Base-by-base conservation (phyloP, 2,888 invertebrate genomes). In the Andrena flavipes region DNA sequence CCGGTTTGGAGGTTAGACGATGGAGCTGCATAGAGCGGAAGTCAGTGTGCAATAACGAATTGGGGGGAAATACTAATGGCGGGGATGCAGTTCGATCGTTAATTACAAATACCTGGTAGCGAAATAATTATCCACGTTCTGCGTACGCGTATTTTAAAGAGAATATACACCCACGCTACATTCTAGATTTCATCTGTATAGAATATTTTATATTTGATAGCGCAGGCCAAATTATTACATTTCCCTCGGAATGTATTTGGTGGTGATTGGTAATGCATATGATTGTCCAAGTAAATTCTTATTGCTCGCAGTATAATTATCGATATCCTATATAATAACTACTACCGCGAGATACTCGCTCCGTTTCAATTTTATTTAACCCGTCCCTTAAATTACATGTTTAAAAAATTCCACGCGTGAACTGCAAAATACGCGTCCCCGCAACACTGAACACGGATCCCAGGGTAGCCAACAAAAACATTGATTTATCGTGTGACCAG, bases 61-160 rank as follows among this genome's bases (percentile, higher is more conserved):
- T 33, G 10, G 16, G 26, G 20, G 33, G 56, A 76, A 60, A 48
- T 26, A 49, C 5, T 10, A 10, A 69, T 54, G 54, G 63, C 65
- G 70, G 54, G 16, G 78, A 48, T 69, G 63, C 26, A 26, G 49
- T 63, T 49, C 63, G 30, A 63, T 71, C 26, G 30, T 67, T 71
- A 60, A 51, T 48, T 68, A 64, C 48, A 30, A 29, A 64, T 59
- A 23, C 3, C n/a, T 30, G 49, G 1, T 49, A 33, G 5, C 16
- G 16, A 51, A 23, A n/a, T 8, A 8, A 23, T 23, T 20, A 20
- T 42, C n/a, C 6, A 29, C 56, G 48, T 42, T 51, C 10, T 20
- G 10, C 0, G 10, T 20, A 56, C 16, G n/a, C 23, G 33, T 26
- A 10, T 13, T 20, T 56, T 23, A 35, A 23, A 49, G 30, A 49